Conservation (phyloP, 2,113 vertebrate species). For the Serinus canaria region DNA sequence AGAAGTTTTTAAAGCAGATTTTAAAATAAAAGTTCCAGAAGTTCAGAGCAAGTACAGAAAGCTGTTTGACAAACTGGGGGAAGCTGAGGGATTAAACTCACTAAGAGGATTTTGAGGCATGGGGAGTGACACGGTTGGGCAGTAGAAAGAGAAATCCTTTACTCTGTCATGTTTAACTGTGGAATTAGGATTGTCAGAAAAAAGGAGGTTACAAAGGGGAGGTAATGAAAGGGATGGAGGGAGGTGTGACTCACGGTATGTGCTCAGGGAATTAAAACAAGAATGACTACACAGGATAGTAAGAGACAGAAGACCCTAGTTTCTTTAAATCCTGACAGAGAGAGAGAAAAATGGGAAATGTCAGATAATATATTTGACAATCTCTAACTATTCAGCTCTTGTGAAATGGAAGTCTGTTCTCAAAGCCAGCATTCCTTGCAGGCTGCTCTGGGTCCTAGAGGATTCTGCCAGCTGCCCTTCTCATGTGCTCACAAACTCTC, state of each 20-base stretch:
- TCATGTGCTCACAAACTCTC: background rate
- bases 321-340: background rate
- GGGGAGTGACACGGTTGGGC: slow-evolving; percentile 38
- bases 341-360: background rate
- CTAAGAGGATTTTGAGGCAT: slow-evolving; percentile 54
- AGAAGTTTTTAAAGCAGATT: background rate
- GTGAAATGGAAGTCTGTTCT: background rate
- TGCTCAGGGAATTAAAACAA: background rate
- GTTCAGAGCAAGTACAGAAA: slow-evolving; percentile 11
- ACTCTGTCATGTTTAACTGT: slow-evolving; percentile 27
- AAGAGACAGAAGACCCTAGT: background rate
- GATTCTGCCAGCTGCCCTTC: background rate
- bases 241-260: background rate
- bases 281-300: background rate
- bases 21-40: slow-evolving; percentile 26
- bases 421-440: background rate
- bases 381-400: background rate
- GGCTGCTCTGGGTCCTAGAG: background rate
- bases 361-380: background rate
- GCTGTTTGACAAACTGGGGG: background rate
- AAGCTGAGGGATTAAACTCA: slow-evolving; percentile 27
- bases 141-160: slow-evolving; percentile 53
- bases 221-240: background rate
- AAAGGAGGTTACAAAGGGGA: slow-evolving; percentile 26
- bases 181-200: slow-evolving; percentile 29